Evolutionary conservation across 2,113 vertebrate species (phyloP), one percentile per base, ranked within the genome.

Genomic region (Dromaius novaehollandiae): DNA sequence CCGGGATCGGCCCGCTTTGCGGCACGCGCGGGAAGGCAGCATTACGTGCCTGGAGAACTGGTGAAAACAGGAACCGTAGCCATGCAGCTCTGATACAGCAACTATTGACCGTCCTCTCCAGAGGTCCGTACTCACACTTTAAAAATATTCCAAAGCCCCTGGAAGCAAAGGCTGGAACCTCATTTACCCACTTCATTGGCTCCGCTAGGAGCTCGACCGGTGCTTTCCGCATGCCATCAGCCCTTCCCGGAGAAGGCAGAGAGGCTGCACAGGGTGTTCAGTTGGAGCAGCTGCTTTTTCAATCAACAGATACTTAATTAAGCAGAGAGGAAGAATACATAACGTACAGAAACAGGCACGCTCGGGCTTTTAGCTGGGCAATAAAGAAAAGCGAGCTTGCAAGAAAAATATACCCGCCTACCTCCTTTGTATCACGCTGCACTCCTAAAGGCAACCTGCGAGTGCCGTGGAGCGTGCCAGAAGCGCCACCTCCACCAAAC

Each of bases 301-400:
- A 90, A 90, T 92, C 56, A 61, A 88, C 73, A 94, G 66, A 92
- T 81, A 82, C 42, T 84, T 95, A 93, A 95, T 94, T 93, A 95
- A 77, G 86, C 80, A 93, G 34, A 89, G 20, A 38, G 51, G 11
- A 79, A 90, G 66, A 71, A 84, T n/a, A 82, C 77, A 65, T 53
- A 61, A 91, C 17, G n/a, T 79, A 81, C 65, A 93, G 88, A 90
- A 89, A 87, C 8, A 77, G 44, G 40, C 44, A 82, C 71, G 93
- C 26, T 60, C 87, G 34, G 36, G 7, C 7, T 70, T 92, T 87
- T 55, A 91, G 55, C 19, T 18, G 60, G 50, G 24, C 38, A 84
- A 34, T 34, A 55, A 58, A 24, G 34, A 46, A 46, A 81, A 55
- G 21, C 0, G 1, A 86, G 17, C 7, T 84, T 68, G 46, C 22